A percentile compares a stretch with the other conserved stretches of the same genome.
phyloP scores from a whole-genome alignment of 2,113 vertebrate genomes.

The Marmota flaviventris region DNA sequence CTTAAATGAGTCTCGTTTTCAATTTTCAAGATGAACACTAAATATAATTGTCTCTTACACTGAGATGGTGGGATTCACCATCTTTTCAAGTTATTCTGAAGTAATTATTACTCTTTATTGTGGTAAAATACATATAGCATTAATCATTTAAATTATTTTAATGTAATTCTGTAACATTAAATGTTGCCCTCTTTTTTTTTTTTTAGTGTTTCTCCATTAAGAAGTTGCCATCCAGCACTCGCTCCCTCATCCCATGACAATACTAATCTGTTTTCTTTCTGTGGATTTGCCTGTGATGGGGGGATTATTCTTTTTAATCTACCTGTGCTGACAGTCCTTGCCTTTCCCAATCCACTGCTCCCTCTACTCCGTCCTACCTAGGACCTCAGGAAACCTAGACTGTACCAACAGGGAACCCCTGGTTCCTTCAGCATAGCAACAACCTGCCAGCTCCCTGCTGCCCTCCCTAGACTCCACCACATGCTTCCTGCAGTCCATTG shows the following conservation, averaged over 20 bases:
- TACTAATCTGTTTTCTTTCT: background rate
- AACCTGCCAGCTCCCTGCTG: background rate
- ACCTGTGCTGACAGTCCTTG: background rate
- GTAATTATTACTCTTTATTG: background rate
- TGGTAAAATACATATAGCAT: background rate
- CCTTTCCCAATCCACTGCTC: no score
- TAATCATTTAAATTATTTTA: background rate
- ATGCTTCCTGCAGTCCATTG: background rate
- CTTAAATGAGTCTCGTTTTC: background rate
- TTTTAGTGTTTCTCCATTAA: no score
- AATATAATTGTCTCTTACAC: background rate
- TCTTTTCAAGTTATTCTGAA: background rate
- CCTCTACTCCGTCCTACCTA: background rate
- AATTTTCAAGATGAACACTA: constrained; percentile 32
- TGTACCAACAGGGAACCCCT: no score
- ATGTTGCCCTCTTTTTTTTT: background rate
- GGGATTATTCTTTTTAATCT: background rate
- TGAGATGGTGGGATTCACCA: background rate
- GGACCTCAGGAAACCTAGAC: background rate
- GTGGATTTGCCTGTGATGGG: background rate
- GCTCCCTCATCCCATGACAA: background rate
- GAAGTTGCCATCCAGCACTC: background rate
- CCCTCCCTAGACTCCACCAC: background rate
- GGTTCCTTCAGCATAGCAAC: background rate
- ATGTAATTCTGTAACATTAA: background rate